Evolutionary conservation across 2,797 vertebrate species (phyloP).

Genomic region (Mallotus villosus): DNA sequence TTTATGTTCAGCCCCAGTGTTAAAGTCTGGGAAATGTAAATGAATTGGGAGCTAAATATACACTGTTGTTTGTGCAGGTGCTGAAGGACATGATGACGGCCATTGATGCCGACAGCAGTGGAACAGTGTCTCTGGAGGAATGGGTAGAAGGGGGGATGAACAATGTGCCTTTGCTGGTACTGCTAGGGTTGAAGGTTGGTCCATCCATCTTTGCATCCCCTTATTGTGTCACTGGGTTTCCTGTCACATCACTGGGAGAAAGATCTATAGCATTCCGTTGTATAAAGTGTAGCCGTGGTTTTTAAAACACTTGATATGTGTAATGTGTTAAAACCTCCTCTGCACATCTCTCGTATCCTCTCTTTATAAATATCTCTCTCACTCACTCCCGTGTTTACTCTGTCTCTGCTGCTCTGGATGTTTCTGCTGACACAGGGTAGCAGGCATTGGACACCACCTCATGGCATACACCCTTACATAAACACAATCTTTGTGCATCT

Average conservation of each 20-base stretch:
- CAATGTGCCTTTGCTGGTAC: conserved; percentile 87
- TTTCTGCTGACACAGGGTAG: conserved; percentile 56
- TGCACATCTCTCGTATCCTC: background rate
- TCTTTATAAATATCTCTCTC: background rate
- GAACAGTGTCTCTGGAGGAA: conserved; percentile 87
- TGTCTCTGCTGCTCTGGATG: background rate
- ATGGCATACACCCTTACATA: conserved; percentile 11
- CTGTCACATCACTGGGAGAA: background rate
- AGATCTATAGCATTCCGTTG: too few species aligned
- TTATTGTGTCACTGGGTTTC: conserved; percentile 1
- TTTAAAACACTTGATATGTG: too few species aligned
- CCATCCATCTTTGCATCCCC: background rate
- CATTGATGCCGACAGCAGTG: conserved; percentile 88
- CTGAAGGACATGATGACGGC: conserved; percentile 94
- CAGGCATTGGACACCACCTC: conserved; percentile 56
- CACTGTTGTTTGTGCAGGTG: conserved; percentile 72
- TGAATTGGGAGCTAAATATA: background rate
- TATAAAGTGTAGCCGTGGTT: too few species aligned
- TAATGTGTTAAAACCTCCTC: background rate
- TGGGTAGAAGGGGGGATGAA: conserved; percentile 93
- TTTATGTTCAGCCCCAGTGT: background rate
- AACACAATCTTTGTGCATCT: conserved; percentile 21
- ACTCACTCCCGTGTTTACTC: background rate
- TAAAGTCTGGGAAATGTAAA: background rate
- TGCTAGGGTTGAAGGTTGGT: conserved; percentile 73